Evolutionary conservation across 1,140 invertebrate genomes (phyloP).

Genomic region (Drosophila subpulchrella): DNA sequence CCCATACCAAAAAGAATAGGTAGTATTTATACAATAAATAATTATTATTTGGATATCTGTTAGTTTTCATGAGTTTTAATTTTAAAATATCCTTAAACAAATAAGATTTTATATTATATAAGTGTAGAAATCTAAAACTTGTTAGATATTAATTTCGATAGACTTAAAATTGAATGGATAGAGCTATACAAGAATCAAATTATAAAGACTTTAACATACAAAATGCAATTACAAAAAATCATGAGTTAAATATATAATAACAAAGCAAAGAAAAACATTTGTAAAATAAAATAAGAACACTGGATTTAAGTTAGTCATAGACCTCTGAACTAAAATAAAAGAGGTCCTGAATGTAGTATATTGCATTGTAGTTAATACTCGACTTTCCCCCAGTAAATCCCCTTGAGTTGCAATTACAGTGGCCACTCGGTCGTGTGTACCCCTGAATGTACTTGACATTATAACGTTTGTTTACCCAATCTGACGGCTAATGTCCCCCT

Average conservation of each 20-base stretch:
- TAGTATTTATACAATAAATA: background rate
- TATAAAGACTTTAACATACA: background rate
- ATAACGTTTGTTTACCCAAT: slow-evolving; percentile 35
- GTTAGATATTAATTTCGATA: too few relatives aligned
- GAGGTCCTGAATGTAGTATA: background rate
- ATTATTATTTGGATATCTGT: background rate
- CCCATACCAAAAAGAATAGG: background rate
- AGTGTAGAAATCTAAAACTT: background rate
- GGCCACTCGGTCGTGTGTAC: slow-evolving; percentile 15
- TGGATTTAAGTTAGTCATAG: background rate
- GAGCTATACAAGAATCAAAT: background rate
- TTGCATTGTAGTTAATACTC: slow-evolving; percentile 10
- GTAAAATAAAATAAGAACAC: background rate
- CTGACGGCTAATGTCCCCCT: slow-evolving; percentile 30
- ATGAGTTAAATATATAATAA: background rate
- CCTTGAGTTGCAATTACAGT: slow-evolving; percentile 35
- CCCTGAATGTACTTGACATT: slow-evolving; percentile 47
- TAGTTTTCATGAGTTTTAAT: background rate
- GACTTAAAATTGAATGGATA: too few relatives aligned
- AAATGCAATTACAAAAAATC: background rate
- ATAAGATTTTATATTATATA: background rate
- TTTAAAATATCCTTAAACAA: background rate
- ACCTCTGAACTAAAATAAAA: background rate
- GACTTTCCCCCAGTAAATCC: slow-evolving; percentile 1
- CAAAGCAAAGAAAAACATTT: background rate